phyloP scores from a whole-genome alignment of 2,888 invertebrate genomes.

The Melieria crassipennis region DNA sequence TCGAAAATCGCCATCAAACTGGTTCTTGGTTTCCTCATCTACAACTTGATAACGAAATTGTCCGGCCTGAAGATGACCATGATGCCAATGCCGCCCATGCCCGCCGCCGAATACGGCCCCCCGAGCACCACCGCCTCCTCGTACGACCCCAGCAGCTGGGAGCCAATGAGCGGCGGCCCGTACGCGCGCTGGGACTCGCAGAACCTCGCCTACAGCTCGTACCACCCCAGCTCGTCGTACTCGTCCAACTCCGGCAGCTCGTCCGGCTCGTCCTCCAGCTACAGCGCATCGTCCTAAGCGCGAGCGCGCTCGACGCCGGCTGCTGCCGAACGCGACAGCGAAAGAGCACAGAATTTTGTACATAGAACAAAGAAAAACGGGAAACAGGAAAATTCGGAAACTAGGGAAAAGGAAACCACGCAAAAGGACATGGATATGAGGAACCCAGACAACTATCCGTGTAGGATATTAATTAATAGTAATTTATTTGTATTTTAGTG shows the following conservation, averaged over 20 bases:
- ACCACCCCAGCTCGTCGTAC: constrained; percentile 74
- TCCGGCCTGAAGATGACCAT: constrained; percentile 82
- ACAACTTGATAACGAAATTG: constrained; percentile 82
- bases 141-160: constrained; percentile 75
- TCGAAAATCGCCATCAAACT: constrained; percentile 85
- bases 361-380: constrained; percentile 11
- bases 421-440: constrained; percentile 49
- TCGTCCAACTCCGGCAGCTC: constrained; percentile 66
- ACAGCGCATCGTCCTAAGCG: constrained; percentile 55
- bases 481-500: constrained; percentile 46
- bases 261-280: constrained; percentile 52
- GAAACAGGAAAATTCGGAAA: constrained; percentile 15
- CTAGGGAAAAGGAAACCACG: constrained; percentile 14
- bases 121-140: constrained; percentile 77
- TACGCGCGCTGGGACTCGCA: constrained; percentile 82
- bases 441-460: constrained; percentile 36
- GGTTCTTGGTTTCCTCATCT: constrained; percentile 82
- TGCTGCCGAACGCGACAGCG: too few relatives aligned
- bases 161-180: constrained; percentile 77
- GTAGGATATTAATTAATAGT: constrained; percentile 51
- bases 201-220: constrained; percentile 76
- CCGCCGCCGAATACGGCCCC: constrained; percentile 75
- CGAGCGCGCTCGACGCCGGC: neutral
- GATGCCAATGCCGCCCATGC: constrained; percentile 70
- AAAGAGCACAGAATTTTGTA: constrained; percentile 19